Conservation (phyloP, 1,140 invertebrate genomes). For the Lasaia peninsularis region DNA sequence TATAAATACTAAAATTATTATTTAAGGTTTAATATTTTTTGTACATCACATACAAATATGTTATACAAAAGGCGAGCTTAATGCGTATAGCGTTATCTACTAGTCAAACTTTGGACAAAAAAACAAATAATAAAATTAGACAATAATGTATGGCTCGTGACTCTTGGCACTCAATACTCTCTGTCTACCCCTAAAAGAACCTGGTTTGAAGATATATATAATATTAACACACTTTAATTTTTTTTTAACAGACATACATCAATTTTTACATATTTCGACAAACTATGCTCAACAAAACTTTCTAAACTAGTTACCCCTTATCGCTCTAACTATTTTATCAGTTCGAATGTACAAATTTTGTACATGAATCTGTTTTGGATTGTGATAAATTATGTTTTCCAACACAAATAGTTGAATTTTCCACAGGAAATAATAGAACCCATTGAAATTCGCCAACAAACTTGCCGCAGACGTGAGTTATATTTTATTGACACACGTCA, state of each 20-base stretch:
- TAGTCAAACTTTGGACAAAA: too few relatives aligned
- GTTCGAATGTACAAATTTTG: background rate
- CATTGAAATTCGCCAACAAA: conserved; percentile 26
- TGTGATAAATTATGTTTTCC: conserved; percentile 4
- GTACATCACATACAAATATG: too few relatives aligned
- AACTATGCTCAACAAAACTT: background rate
- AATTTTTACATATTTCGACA: background rate
- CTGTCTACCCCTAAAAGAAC: too few relatives aligned
- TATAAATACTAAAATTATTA: too few relatives aligned
- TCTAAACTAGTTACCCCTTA: conserved; percentile 1
- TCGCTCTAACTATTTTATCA: conserved; percentile 3
- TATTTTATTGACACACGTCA: conserved; percentile 31
- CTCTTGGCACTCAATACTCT: too few relatives aligned
- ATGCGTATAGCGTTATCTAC: too few relatives aligned
- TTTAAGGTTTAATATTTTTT: too few relatives aligned
- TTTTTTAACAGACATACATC: background rate
- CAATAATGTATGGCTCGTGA: too few relatives aligned
- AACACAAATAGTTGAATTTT: conserved; percentile 15
- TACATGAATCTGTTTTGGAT: conserved; percentile 8
- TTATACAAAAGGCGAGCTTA: too few relatives aligned
- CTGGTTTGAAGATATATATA: too few relatives aligned
- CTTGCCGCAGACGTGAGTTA: conserved; percentile 27
- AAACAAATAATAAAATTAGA: too few relatives aligned
- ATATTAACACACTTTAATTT: too few relatives aligned
- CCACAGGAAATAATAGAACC: conserved; percentile 9